Base-by-base conservation (phyloP, 2,888 invertebrate genomes). In the Tachina fera region DNA sequence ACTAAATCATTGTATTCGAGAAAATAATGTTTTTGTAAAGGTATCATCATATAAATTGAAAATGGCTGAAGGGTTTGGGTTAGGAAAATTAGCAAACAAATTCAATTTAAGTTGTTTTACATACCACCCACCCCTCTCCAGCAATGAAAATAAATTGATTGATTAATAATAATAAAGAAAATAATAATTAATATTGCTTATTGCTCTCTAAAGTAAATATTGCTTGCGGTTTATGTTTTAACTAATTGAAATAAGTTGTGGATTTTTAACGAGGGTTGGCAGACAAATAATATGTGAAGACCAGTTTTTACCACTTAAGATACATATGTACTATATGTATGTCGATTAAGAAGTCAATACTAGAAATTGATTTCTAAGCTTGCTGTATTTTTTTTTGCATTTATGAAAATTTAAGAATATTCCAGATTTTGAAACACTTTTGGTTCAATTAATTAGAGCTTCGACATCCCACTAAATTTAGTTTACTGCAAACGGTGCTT, bases 121-220 rank as follows among this genome's bases (percentile, higher is more conserved):
- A n/a, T n/a, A 6, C 11, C 16, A 14, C 9, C 3, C 51, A n/a
- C 10, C 11, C 53, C 41, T 16, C 22, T 14, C 10, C 31, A 5
- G 31, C 11, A 53, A n/a, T 14, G 41, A 39, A 51, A 68, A 51
- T 71, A 22, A 71, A 71, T 78, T 71, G 78, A 78, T 70, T 70
- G 70, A 78, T 70, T 61, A 70, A 61, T 45, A 60, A 67, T 22
- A 63, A 72, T 68, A 19, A 31, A 4, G 31, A 31, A 31, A 31
- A 31, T 45, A 60, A 76, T 43, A 53, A 72, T 60, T 47, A 60
- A 41, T 39, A 13, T 31, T 47, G 14, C 31, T 51, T 6, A 19
- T 45, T 22, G 45, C 71, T n/a, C 11, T n/a, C 45, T 13, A 56
- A 67, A 67, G 63, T 51, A 53, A 43, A 53, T 63, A 63, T 41